These are phyloP conservation scores for Nowickia ferox DNA, from an alignment of 2,888 invertebrate species.

Conservation along the genomic window DNA sequence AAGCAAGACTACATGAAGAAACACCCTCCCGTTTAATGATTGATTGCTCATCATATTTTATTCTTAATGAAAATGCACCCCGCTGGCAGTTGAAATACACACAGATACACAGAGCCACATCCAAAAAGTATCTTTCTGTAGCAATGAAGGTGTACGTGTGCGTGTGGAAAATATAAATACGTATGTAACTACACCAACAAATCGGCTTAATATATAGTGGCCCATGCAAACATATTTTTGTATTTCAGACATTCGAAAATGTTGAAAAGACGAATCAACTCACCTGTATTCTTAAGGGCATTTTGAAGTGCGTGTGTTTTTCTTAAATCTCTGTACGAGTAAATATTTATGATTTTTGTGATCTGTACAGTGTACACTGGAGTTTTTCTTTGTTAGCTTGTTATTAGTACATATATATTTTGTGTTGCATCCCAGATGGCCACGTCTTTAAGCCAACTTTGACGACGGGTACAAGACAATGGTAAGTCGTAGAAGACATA, in stretches of 20 bases:
- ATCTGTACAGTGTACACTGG: background rate
- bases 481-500: too few species aligned
- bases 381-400: background rate
- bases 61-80: constrained; percentile 84
- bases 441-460: too few species aligned
- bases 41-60: constrained; percentile 84
- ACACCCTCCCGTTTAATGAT: constrained; percentile 83
- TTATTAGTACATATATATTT: background rate
- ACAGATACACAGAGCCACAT: constrained; percentile 9
- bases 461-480: too few species aligned
- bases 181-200: constrained; percentile 42
- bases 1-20: constrained; percentile 73
- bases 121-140: constrained; percentile 27
- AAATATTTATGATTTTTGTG: background rate
- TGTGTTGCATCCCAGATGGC: too few species aligned
- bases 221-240: background rate
- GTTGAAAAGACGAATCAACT: constrained; percentile 26
- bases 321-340: background rate
- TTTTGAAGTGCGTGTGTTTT: background rate
- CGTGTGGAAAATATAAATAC: background rate
- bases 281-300: constrained; percentile 54
- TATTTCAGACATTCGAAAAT: background rate
- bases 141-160: constrained; percentile 1
- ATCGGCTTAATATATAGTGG: constrained; percentile 14
- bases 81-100: constrained; percentile 77